Percentiles rank a stretch among this genome's conserved stretches.
Conservation (phyloP, 2,797 vertebrate genomes). For the Neomorphus geoffroyi region DNA sequence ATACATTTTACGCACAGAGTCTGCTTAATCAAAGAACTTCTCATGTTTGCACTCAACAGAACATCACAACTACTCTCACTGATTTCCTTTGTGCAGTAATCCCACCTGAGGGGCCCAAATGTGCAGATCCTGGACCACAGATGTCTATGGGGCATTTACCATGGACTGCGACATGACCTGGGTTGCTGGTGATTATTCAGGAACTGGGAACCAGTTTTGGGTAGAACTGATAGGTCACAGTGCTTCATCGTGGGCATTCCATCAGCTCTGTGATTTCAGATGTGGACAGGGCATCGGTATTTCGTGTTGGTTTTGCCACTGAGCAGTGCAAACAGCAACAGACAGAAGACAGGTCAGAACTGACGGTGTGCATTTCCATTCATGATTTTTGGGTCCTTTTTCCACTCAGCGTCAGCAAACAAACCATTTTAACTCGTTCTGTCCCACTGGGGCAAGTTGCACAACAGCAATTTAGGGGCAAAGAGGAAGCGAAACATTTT, state of each 20-base stretch:
- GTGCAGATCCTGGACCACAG: neutral
- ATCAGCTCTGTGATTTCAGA: neutral
- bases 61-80: neutral
- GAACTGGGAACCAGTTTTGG: neutral
- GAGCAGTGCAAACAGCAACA: neutral
- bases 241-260: neutral
- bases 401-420: neutral
- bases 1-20: neutral
- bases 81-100: neutral
- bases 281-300: no score
- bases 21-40: neutral
- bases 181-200: neutral
- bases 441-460: neutral
- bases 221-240: neutral
- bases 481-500: slow-evolving; percentile 53
- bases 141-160: accelerated
- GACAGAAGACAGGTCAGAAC: neutral
- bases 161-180: neutral
- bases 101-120: neutral
- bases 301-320: neutral
- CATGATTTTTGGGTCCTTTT: neutral
- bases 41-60: neutral
- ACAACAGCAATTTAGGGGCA: slow-evolving; percentile 11
- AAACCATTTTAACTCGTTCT: neutral
- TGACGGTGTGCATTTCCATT: neutral